phyloP scores from a whole-genome alignment of 2,797 vertebrate genomes.

The Halcyon badia region DNA sequence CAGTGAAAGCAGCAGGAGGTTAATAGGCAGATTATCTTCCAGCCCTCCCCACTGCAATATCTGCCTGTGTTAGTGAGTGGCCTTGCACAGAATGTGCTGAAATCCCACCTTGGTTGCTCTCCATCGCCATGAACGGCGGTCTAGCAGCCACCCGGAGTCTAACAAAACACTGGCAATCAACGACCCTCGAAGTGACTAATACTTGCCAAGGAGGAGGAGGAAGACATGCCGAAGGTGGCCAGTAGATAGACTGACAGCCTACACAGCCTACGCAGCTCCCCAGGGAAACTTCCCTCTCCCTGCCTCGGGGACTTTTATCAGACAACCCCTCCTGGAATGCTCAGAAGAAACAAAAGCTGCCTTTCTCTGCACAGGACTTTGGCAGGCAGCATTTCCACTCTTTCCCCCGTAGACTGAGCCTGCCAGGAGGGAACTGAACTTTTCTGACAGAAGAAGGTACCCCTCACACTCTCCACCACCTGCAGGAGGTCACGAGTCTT shows the following conservation, averaged over 20 bases:
- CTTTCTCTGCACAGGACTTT: background rate
- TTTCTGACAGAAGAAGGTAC: background rate
- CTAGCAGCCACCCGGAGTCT: background rate
- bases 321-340: background rate
- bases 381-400: background rate
- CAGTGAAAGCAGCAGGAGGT: background rate
- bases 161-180: background rate
- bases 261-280: background rate
- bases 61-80: background rate
- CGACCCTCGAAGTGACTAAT: background rate
- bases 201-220: background rate
- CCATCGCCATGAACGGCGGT: accelerated
- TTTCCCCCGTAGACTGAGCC: accelerated
- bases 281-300: background rate
- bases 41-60: background rate
- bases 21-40: background rate
- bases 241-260: background rate
- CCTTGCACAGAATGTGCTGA: background rate
- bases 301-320: background rate
- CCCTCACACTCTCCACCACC: background rate
- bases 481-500: background rate
- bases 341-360: background rate
- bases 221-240: background rate
- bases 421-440: background rate
- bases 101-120: background rate